Conservation (phyloP, 2,797 vertebrate genomes). For the Chrosomus eos region DNA sequence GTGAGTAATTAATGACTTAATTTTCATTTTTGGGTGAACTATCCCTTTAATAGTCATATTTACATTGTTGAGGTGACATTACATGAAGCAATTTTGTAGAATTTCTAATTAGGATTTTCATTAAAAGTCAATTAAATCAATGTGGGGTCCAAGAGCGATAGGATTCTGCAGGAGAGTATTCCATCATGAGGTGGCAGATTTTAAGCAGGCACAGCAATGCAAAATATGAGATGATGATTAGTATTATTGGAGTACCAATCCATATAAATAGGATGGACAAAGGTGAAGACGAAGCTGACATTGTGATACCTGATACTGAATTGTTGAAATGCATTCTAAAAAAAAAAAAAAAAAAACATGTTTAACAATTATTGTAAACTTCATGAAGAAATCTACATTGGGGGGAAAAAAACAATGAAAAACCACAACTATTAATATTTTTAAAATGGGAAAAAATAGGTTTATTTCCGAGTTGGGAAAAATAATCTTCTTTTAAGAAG, state of each 20-base stretch:
- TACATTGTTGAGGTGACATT: neutral
- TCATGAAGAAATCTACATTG: slow-evolving; percentile 19
- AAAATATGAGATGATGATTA: slow-evolving; percentile 64
- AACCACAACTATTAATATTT: neutral
- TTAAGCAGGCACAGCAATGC: slow-evolving; percentile 57
- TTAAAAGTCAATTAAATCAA: neutral
- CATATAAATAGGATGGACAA: slow-evolving; percentile 1
- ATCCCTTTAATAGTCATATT: neutral
- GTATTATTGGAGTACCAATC: slow-evolving; percentile 44
- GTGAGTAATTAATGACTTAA: too few species aligned
- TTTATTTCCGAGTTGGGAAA: neutral
- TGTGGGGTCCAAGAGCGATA: neutral
- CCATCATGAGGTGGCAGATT: neutral
- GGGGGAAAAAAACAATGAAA: neutral
- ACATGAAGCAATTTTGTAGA: too few species aligned
- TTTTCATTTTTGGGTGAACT: too few species aligned
- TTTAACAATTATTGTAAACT: slow-evolving; percentile 32
- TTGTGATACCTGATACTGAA: neutral
- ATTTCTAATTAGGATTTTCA: neutral
- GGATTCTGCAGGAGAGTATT: neutral
- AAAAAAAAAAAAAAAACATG: neutral
- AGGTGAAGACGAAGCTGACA: neutral
- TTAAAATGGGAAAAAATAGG: neutral
- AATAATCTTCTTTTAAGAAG: slow-evolving; percentile 27
- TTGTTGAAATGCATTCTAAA: neutral